Percentiles rank a stretch among this genome's conserved stretches.
Conservation (phyloP, 2,113 vertebrate genomes). For the Anser brachyrhynchus region DNA sequence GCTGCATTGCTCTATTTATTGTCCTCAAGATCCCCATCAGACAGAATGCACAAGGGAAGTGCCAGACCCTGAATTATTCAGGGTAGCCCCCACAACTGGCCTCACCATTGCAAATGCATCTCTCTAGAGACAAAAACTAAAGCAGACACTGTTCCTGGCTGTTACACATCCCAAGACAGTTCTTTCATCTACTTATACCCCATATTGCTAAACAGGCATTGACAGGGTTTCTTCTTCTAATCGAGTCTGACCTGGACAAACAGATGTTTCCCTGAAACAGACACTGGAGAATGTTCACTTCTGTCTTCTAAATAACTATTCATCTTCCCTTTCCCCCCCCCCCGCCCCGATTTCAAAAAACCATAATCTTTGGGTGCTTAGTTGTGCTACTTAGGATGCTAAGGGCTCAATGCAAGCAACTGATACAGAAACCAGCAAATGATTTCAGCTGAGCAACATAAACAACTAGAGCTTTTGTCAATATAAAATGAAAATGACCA, state of each 20-base stretch:
- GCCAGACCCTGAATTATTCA: not conserved
- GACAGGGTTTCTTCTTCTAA: not conserved
- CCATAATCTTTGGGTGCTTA: not conserved
- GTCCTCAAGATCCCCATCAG: not conserved
- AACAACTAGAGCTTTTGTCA: not conserved
- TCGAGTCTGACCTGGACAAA: not conserved
- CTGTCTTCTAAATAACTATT: not conserved
- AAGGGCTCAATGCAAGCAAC: not conserved
- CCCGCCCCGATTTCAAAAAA: not conserved
- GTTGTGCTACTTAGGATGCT: not conserved
- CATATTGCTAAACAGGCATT: not conserved
- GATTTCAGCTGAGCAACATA: not conserved
- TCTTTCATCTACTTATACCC: not conserved
- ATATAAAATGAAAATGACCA: slow-evolving; percentile 11
- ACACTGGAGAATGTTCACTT: not conserved
- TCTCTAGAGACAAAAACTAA: not conserved
- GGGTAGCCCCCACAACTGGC: not conserved
- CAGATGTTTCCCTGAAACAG: not conserved
- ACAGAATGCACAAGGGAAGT: not conserved
- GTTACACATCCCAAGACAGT: not conserved
- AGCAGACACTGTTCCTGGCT: not conserved
- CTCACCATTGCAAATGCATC: not conserved
- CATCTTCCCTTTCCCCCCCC: not conserved
- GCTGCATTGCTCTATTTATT: not conserved
- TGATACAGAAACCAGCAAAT: not conserved